These are phyloP conservation scores for Pluvialis apricaria DNA, from an alignment of 2,113 vertebrate species.

Conservation along the genomic window DNA sequence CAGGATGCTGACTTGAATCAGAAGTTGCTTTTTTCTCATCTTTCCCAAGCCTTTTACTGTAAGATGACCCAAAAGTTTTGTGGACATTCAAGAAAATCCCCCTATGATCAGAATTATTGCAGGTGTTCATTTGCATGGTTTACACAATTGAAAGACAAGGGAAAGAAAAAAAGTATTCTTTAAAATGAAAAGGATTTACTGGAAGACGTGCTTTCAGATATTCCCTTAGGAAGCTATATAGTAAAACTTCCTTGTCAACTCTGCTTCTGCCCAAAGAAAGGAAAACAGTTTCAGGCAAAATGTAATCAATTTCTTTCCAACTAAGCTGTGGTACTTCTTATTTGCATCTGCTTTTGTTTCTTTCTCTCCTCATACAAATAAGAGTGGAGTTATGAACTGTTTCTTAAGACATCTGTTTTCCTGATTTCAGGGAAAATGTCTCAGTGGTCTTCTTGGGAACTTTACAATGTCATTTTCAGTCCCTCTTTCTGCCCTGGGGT, in stretches of 20 bases:
- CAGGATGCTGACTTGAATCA: background rate
- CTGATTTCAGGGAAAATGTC: constrained; percentile 1
- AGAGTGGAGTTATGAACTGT: background rate
- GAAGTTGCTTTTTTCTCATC: background rate
- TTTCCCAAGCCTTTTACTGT: background rate
- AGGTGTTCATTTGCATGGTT: background rate
- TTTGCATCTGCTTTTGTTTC: background rate
- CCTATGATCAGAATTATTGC: background rate
- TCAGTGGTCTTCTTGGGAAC: background rate
- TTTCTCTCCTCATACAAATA: background rate
- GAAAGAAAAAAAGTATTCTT: background rate
- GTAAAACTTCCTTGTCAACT: background rate
- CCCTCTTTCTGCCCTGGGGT: background rate
- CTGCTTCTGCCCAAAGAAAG: background rate
- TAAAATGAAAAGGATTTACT: background rate
- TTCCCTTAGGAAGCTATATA: background rate
- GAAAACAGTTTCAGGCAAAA: background rate
- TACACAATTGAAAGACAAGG: background rate
- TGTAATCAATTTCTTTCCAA: background rate
- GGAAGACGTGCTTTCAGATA: background rate
- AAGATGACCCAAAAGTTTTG: background rate
- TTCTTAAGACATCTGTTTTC: background rate
- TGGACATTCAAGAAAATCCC: background rate
- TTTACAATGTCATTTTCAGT: background rate
- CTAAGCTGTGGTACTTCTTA: background rate